phyloP scores from a whole-genome alignment of 1,140 invertebrate species.

The Limonius californicus region DNA sequence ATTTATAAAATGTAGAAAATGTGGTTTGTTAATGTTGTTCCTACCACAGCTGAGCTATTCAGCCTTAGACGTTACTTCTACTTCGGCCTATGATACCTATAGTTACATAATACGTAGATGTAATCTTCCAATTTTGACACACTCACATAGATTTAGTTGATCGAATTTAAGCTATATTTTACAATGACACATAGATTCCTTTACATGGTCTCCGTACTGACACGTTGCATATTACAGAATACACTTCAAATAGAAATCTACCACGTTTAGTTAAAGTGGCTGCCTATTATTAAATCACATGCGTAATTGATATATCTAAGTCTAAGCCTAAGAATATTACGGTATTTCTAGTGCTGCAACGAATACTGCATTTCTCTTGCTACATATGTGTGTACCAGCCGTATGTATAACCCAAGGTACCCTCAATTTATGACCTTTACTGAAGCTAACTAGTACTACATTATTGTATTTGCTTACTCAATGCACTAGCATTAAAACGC shows the following conservation, averaged over 20 bases:
- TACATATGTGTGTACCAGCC: no score
- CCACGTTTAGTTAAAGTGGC: not conserved
- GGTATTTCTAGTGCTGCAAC: conserved; percentile 1
- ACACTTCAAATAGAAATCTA: not conserved
- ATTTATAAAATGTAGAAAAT: conserved; percentile 13
- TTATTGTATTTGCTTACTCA: not conserved
- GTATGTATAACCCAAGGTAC: not conserved
- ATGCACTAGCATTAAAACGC: no score
- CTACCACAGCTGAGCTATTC: not conserved
- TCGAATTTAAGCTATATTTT: no score
- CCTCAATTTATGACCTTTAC: conserved; percentile 1
- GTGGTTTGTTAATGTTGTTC: not conserved
- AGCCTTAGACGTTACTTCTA: not conserved
- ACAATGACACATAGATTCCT: no score
- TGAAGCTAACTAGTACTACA: no score
- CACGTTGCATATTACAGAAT: no score
- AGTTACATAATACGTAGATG: no score
- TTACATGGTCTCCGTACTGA: no score
- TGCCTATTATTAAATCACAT: conserved; percentile 9
- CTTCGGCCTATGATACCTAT: not conserved
- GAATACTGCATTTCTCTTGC: not conserved
- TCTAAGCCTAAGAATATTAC: not conserved
- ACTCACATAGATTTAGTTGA: no score
- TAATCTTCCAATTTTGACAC: no score
- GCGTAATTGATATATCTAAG: not conserved